Conservation (phyloP, 23 tunicate genomes). For the Ascidia mentula region DNA sequence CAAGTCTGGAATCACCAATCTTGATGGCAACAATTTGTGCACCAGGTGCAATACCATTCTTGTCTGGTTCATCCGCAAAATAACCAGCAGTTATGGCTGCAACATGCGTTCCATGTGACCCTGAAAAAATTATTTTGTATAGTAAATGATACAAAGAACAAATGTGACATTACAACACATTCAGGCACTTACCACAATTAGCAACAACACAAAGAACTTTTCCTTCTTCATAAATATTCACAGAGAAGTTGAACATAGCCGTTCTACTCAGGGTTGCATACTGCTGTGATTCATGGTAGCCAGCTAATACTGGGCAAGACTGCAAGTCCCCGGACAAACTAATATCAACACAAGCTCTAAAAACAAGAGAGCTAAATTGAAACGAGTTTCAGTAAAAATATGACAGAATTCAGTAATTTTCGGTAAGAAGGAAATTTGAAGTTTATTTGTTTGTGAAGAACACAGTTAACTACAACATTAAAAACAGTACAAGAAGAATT, state of each 20-base stretch:
- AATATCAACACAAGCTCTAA: conserved; percentile 84
- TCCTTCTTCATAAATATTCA: conserved; percentile 94
- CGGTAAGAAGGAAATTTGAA: too few relatives aligned
- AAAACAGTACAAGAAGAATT: too few relatives aligned
- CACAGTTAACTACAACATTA: neutral
- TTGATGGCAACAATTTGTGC: conserved; percentile 97
- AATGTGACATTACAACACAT: neutral
- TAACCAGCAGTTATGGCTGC: conserved; percentile 97
- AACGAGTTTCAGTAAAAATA: too few relatives aligned
- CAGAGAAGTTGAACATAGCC: conserved; percentile 74
- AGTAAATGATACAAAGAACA: neutral
- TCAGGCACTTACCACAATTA: conserved; percentile 52
- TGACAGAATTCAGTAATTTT: too few relatives aligned
- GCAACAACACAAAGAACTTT: conserved; percentile 74
- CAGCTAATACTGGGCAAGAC: conserved; percentile 57
- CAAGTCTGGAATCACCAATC: conserved; percentile 89
- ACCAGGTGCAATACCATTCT: conserved; percentile 96
- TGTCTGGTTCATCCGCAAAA: conserved; percentile 81
- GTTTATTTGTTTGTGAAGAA: neutral
- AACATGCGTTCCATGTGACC: conserved; percentile 99
- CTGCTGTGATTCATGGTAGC: conserved; percentile 74
- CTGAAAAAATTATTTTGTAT: conserved; percentile 7
- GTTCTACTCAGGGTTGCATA: conserved; percentile 47
- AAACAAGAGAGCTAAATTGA: too few relatives aligned
- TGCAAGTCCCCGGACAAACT: conserved; percentile 66